A percentile compares a stretch with the other conserved stretches of the same genome.
Conservation (phyloP, 1,140 invertebrate species). For the Zaprionus nigranus region DNA sequence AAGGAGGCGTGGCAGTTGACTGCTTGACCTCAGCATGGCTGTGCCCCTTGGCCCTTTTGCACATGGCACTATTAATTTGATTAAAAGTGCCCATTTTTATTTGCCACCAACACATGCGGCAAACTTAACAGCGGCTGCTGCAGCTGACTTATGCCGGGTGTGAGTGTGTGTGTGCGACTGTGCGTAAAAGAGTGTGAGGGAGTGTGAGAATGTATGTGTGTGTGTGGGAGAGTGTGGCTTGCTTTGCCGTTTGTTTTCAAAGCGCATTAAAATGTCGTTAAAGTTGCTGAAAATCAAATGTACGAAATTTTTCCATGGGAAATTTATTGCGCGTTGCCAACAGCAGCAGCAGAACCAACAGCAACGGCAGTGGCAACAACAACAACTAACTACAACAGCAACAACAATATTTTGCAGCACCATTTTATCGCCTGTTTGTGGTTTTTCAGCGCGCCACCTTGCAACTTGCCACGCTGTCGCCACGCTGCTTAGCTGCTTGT, state of each 20-base stretch:
- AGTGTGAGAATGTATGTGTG: slow-evolving; percentile 11
- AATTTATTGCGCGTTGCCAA: slow-evolving; percentile 64
- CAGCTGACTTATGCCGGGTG: neutral
- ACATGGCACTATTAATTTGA: slow-evolving; percentile 76
- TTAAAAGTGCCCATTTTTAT: slow-evolving; percentile 78
- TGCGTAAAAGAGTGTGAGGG: neutral
- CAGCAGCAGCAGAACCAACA: neutral
- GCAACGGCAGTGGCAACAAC: slow-evolving; percentile 15
- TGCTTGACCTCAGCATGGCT: slow-evolving; percentile 43
- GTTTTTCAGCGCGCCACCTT: slow-evolving; percentile 36
- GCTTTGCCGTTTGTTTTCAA: slow-evolving; percentile 69
- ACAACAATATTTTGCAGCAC: slow-evolving; percentile 28
- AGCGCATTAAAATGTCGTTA: slow-evolving; percentile 83
- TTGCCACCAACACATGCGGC: slow-evolving; percentile 62
- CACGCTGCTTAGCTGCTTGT: slow-evolving; percentile 58
- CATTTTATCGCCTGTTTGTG: slow-evolving; percentile 69
- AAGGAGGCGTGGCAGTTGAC: slow-evolving; percentile 3
- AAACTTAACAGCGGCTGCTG: slow-evolving; percentile 47
- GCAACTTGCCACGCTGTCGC: slow-evolving; percentile 17
- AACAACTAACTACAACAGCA: neutral
- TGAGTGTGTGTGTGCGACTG: no score
- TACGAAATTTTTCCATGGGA: slow-evolving; percentile 72
- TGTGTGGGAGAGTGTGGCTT: slow-evolving; percentile 4
- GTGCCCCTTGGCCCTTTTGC: slow-evolving; percentile 3
- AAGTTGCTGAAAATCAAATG: slow-evolving; percentile 81